phyloP scores from a whole-genome alignment of 2,888 invertebrate species.

The Palloptera scutellata region DNA sequence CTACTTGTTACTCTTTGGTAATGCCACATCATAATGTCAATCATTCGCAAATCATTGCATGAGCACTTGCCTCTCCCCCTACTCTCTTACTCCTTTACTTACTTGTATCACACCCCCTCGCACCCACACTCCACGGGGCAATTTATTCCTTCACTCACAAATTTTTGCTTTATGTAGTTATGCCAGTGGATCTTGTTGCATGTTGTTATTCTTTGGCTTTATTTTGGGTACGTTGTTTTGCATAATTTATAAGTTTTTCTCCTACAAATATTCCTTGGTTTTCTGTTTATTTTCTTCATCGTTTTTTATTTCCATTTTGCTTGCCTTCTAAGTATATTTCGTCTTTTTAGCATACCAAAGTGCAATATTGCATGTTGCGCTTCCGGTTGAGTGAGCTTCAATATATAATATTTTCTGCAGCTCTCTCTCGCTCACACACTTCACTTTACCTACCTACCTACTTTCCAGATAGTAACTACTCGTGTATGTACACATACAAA shows the following conservation, averaged over 20 bases:
- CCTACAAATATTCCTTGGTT: slow-evolving; percentile 6
- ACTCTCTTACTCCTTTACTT: background rate
- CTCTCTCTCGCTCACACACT: background rate
- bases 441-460: background rate
- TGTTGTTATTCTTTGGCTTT: slow-evolving; percentile 15
- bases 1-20: slow-evolving; percentile 12
- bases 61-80: background rate
- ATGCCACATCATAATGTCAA: slow-evolving; percentile 29
- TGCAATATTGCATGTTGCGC: slow-evolving; percentile 25
- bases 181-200: slow-evolving; percentile 12
- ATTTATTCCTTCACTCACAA: background rate
- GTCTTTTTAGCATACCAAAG: slow-evolving; percentile 17
- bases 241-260: slow-evolving; percentile 36
- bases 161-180: background rate
- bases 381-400: slow-evolving; percentile 16
- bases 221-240: slow-evolving; percentile 31
- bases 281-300: slow-evolving; percentile 16
- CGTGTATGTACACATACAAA: no score
- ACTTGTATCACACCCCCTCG: background rate
- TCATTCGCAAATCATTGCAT: slow-evolving; percentile 29
- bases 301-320: background rate
- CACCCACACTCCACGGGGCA: background rate
- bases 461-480: background rate
- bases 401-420: background rate
- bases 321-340: background rate